Percentiles rank a stretch among this genome's conserved stretches.
Evolutionary conservation across 2,113 vertebrate genomes (phyloP).

Genomic region (Ceyx margarethae): DNA sequence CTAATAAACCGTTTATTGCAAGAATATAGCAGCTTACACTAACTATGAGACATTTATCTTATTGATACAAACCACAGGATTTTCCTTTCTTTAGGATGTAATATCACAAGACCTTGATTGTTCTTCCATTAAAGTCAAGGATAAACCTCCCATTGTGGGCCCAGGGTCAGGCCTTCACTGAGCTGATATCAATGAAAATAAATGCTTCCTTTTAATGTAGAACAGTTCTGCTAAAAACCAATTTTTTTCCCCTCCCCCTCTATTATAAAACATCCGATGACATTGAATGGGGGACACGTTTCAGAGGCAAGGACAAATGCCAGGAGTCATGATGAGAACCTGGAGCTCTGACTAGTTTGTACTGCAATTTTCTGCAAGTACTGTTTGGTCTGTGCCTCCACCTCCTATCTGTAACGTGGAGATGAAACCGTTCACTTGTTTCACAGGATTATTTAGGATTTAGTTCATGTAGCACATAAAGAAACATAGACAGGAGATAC

Average conservation of each 20-base stretch:
- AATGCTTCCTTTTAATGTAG: slow-evolving; percentile 43
- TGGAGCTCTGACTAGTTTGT: neutral
- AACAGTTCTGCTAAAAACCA: neutral
- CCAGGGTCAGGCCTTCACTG: slow-evolving; percentile 37
- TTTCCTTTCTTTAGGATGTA: slow-evolving; percentile 39
- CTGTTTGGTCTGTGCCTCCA: neutral
- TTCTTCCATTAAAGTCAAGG: slow-evolving; percentile 55
- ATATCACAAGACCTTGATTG: slow-evolving; percentile 17
- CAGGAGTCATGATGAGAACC: slow-evolving; percentile 13
- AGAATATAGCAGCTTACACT: neutral
- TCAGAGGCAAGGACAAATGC: slow-evolving; percentile 45
- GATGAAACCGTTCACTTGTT: neutral
- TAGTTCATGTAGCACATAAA: neutral
- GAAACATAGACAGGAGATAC: neutral
- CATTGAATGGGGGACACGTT: slow-evolving; percentile 23
- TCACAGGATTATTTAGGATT: neutral
- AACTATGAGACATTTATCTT: slow-evolving; percentile 37
- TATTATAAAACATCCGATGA: slow-evolving; percentile 28
- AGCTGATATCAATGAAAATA: slow-evolving; percentile 40
- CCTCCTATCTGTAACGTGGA: neutral
- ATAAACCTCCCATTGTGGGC: slow-evolving; percentile 28
- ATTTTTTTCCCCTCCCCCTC: fast-evolving
- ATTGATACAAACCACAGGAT: slow-evolving; percentile 12
- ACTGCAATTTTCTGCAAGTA: neutral
- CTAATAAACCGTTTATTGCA: slow-evolving; percentile 56